These are phyloP conservation scores for Acipenser ruthenus DNA, from an alignment of 2,797 vertebrate genomes.

Conservation along the genomic window DNA sequence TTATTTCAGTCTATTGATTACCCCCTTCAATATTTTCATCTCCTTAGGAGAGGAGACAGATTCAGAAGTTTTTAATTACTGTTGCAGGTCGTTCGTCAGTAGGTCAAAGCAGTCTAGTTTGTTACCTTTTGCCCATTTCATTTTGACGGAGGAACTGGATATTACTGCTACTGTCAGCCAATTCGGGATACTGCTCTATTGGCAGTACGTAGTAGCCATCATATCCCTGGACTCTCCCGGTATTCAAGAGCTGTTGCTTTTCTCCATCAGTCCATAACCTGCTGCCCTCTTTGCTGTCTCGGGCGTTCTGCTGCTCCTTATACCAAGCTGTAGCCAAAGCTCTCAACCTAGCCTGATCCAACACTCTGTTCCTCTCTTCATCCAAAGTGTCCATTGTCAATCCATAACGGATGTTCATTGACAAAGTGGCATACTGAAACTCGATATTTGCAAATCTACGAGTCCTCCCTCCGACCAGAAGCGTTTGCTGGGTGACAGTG, in stretches of 20 bases:
- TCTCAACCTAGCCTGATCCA: slow-evolving; percentile 88
- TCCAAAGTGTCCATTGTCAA: slow-evolving; percentile 80
- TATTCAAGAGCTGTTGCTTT: slow-evolving; percentile 87
- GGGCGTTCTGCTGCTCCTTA: slow-evolving; percentile 86
- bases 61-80: slow-evolving; percentile 42
- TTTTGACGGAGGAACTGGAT: slow-evolving; percentile 99
- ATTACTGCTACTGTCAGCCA: slow-evolving; percentile 98
- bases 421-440: slow-evolving; percentile 75
- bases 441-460: slow-evolving; percentile 91
- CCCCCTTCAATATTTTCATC: slow-evolving; percentile 82
- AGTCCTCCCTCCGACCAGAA: slow-evolving; percentile 81
- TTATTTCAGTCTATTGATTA: slow-evolving; percentile 57
- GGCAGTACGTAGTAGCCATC: slow-evolving; percentile 97
- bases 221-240: slow-evolving; percentile 87
- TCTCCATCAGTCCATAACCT: slow-evolving; percentile 96
- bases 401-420: slow-evolving; percentile 87
- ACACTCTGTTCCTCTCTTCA: slow-evolving; percentile 85
- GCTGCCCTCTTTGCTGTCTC: slow-evolving; percentile 88
- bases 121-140: slow-evolving; percentile 99
- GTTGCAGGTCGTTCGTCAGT: slow-evolving; percentile 55
- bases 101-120: slow-evolving; percentile 72
- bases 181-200: slow-evolving; percentile 96
- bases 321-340: slow-evolving; percentile 86
- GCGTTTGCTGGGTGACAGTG: slow-evolving; percentile 69
- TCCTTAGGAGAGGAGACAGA: slow-evolving; percentile 85